Evolutionary conservation across 2,113 vertebrate genomes (phyloP), one percentile per base, ranked within the genome.

Genomic region (Siniperca knerii): DNA sequence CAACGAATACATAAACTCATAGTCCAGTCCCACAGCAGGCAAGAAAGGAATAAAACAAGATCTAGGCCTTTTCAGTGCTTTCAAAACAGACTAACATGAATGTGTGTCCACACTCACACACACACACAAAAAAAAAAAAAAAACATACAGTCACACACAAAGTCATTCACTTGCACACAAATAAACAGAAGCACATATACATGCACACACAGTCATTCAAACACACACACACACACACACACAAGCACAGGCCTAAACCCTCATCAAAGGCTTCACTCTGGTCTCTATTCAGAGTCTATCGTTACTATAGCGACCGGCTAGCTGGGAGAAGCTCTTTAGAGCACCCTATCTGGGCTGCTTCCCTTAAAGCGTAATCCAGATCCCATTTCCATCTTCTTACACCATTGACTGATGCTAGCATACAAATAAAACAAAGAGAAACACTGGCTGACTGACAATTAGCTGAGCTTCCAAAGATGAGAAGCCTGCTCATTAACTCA

Each of bases 231-330:
- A 85, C 77, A 75, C 75, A 72, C 75, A 60, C 81, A 89, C 81
- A 89, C 88, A 93, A 82, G 87, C 66, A 91, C 78, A 87, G 61
- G 78, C 83, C 83, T 77, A 88, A 90, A 92, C 84, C 83, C 85
- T 90, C 85, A 87, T 93, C 86, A 94, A 92, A 93, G 90, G 87
- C 87, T 90, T 90, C 86, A 71, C 89, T 91, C 91, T 75, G 82
- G 85, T 90, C 89, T 84, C 90, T 82, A 93, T 93, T 93, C 90
- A 92, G 88, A 84, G 79, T 87, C 88, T 83, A 83, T 87, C 37
- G 94, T 95, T 93, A 92, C 94, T 92, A 95, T 94, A 93, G 92
- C 79, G 85, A 95, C 93, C 80, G 20, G 89, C 83, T 79, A 82
- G 89, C 87, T 50, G 83, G 73, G 80, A 93, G 87, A 88, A 90